phyloP scores from a whole-genome alignment of 2,888 invertebrate genomes.

The Chydorus sphaericus region DNA sequence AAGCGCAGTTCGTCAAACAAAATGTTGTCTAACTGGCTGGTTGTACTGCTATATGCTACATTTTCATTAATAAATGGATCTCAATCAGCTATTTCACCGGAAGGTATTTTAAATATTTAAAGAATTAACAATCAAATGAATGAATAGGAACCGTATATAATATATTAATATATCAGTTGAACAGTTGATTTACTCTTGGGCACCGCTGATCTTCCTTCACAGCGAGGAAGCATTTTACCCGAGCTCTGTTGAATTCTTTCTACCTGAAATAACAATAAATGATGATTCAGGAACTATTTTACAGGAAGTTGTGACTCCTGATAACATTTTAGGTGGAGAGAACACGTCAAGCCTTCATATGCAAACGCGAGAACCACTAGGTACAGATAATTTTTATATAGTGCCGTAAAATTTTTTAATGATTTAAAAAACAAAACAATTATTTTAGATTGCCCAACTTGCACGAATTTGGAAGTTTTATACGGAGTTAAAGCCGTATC shows the following conservation, averaged over 20 bases:
- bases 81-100: too few relatives aligned
- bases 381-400: neutral
- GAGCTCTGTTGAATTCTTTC: slow-evolving; percentile 42
- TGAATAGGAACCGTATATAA: too few relatives aligned
- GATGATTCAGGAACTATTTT: slow-evolving; percentile 7
- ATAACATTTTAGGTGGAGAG: slow-evolving; percentile 15
- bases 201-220: slow-evolving; percentile 49
- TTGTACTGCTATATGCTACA: too few relatives aligned
- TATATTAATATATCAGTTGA: too few relatives aligned
- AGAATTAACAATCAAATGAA: too few relatives aligned
- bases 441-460: slow-evolving; percentile 14
- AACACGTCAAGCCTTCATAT: slow-evolving; percentile 12
- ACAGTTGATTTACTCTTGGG: slow-evolving; percentile 41
- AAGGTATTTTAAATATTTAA: too few relatives aligned
- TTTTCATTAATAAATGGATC: too few relatives aligned
- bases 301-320: slow-evolving; percentile 11
- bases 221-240: slow-evolving; percentile 49
- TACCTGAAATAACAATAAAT: slow-evolving; percentile 35
- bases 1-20: too few relatives aligned
- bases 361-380: slow-evolving; percentile 13
- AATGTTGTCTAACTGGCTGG: too few relatives aligned
- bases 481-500: too few relatives aligned
- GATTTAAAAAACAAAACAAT: neutral
- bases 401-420: neutral
- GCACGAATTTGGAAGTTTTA: slow-evolving; percentile 9